Evolutionary conservation across 1,140 invertebrate species (phyloP), one percentile per base, ranked within the genome.

Genomic region (Drosophila novamexicana): DNA sequence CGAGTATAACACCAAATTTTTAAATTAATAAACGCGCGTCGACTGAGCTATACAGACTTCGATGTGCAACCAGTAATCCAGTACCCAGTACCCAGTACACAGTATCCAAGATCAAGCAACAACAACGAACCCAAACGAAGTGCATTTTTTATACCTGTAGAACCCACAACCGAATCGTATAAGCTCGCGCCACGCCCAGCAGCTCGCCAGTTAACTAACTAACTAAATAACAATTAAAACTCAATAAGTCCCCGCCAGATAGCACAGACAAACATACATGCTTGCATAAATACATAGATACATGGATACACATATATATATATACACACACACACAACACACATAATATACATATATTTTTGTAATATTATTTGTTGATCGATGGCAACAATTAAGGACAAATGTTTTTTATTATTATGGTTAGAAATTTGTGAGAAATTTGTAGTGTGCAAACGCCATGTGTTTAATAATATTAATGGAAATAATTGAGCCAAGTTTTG

Each of bases 321-420:
- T 75, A 85, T 85, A 84, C 18, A 79, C 59, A 66, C 32, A 67
- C 56, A 47, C 36, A 72, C 14, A 47, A 63, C 10, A 50, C 8
- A 50, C 16, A 61, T 34, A 79, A 69, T 29, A 74, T 42, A 79
- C 50, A 79, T 66, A 85, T 84, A 85, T 85, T 86, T 85, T 86
- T 85, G 76, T 83, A 83, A 89, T 86, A 73, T 89, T 86, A 86
- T 86, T 86, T 84, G 80, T 84, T 84, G 68, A 77, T 71, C 64
- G 56, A 78, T 40, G 53, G 77, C 80, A 83, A 75, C 75, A 76
- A 77, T 84, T 88, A 83, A 82, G 82, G 72, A 77, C 68, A 65
- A 86, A 32, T 57, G 68, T 66, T 75, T 74, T 58, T 61, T 72
- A 66, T 52, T 64, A 70, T 75, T 58, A 75, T 78, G 74, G 66